Percentiles rank a stretch among this genome's conserved stretches.
Conservation (phyloP, 1,140 invertebrate genomes). For the Drosophila watanabei region DNA sequence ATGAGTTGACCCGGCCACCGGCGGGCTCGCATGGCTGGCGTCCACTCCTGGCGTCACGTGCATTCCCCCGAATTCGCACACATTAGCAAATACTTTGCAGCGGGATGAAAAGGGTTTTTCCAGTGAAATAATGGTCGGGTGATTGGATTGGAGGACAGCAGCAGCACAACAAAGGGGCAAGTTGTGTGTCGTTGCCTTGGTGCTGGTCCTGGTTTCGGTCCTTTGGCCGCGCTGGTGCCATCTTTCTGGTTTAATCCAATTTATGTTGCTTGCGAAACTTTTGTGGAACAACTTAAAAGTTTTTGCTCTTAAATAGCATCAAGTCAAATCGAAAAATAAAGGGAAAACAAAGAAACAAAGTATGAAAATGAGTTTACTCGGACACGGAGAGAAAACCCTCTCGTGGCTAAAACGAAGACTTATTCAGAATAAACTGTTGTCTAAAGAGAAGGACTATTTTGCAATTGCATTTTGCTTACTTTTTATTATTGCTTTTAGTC, state of each 20-base stretch:
- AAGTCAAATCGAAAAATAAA: slow-evolving; percentile 64
- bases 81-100: slow-evolving; percentile 56
- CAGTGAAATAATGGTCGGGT: slow-evolving; percentile 41
- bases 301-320: slow-evolving; percentile 78
- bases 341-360: slow-evolving; percentile 48
- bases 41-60: slow-evolving; percentile 52
- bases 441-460: neutral
- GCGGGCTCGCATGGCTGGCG: slow-evolving; percentile 8
- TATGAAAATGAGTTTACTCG: slow-evolving; percentile 77
- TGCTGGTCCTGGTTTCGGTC: neutral
- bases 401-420: neutral
- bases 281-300: slow-evolving; percentile 80
- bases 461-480: neutral
- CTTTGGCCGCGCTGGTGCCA: slow-evolving; percentile 76
- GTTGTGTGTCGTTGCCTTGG: slow-evolving; percentile 68
- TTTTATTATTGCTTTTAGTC: too few relatives aligned
- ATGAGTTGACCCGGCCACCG: slow-evolving; percentile 66
- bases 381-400: slow-evolving; percentile 22
- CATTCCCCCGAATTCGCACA: slow-evolving; percentile 56
- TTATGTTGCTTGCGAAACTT: slow-evolving; percentile 77
- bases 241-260: slow-evolving; percentile 84
- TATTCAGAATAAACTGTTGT: neutral
- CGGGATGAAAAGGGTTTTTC: slow-evolving; percentile 23
- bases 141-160: slow-evolving; percentile 47
- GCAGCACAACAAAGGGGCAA: slow-evolving; percentile 59